Base-by-base conservation (phyloP, 2,797 vertebrate species). In the Sebastes oblongus region DNA sequence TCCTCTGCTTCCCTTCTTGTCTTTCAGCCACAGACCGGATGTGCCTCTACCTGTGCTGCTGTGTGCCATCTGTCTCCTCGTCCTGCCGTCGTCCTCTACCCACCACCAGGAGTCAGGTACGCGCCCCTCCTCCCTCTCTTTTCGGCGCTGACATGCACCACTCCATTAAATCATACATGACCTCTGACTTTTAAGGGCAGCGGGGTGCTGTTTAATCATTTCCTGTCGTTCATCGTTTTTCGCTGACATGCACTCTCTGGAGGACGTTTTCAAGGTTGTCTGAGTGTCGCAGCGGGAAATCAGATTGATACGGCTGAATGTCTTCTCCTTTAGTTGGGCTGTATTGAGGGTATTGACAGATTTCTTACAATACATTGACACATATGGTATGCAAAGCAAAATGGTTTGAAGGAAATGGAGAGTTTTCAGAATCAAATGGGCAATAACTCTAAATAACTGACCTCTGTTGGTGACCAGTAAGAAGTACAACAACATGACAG, bases 11-110 rank as follows among this genome's bases (percentile, higher is more conserved):
- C 20, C 50, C 50, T 9, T 59, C 29, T 70, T 60, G 56, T 86
- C 60, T 77, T 66, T 29, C 22, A 11, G 62, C 72, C 79, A 46
- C 90, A 96, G 95, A 80, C 86, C 81, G 88, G 87, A 83, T 50
- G 88, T 74, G 82, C 66, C 82, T 58, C 83, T 85, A 11, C 70
- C 73, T 74, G 76, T 87, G 83, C 91, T 95, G 88, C 94, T 95
- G 93, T 80, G 78, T 29, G 56, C 90, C 92, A 84, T 96, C 88
- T 95, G 93, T 87, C 83, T 94, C 59, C 91, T 95, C 27, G 68
- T 87, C 88, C 90, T 90, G 75, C 91, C 88, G 7, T 70, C 88
- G 72, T 86, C 90, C 86, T 92, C 90, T 16, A 71, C 84, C 81
- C 74, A 86, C 82, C 77, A 83, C 85, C 87, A 87, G 27, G 88